Evolutionary conservation across 2,888 invertebrate genomes (phyloP), one percentile per base, ranked within the genome.

Genomic region (Heliothis peltigera): DNA sequence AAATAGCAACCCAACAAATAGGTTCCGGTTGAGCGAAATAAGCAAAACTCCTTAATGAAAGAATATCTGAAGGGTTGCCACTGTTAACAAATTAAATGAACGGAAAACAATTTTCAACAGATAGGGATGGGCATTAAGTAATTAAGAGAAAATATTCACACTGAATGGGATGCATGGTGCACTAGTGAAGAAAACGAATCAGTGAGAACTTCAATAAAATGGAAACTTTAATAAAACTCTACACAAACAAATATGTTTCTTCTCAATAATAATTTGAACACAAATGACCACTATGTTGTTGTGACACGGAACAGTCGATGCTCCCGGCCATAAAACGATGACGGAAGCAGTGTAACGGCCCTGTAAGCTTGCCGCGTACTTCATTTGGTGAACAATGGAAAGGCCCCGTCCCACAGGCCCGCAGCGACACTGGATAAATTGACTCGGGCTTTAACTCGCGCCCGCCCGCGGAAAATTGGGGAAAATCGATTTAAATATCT

Each of bases 401-500:
- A 79, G 86, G 78, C 85, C 84, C 86, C 87, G 86, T 86, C 90
- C 87, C 88, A 83, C 78, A 86, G 89, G 89, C 90, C 91, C 88
- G 87, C 64, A 86, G 88, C 90, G 90, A 85, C 90, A 90, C 91
- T 83, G 94, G 91, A 93, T 95, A 95, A 94, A 95, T 95, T 92
- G 92, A 91, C 86, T 92, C 86, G 89, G 83, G 91, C 87, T 88
- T 90, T 89, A 87, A 89, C 89, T 89, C 85, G 92, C 90, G 90
- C 92, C 89, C 90, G 88, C 91, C 87, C 91, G 91, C 91, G 93
- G 93, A 92, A 94, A 95, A 95, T 93, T 93, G 93, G 92, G 90
- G 91, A 89, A 94, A 95, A 94, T 95, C 94, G 93, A 95, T 95
- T 95, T 95, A 94, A 94, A 94, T 93, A 93, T 93, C 93, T 93